Evolutionary conservation across 64 coral and sea anemone genomes (phyloP).

Genomic region (Montipora capricornis): DNA sequence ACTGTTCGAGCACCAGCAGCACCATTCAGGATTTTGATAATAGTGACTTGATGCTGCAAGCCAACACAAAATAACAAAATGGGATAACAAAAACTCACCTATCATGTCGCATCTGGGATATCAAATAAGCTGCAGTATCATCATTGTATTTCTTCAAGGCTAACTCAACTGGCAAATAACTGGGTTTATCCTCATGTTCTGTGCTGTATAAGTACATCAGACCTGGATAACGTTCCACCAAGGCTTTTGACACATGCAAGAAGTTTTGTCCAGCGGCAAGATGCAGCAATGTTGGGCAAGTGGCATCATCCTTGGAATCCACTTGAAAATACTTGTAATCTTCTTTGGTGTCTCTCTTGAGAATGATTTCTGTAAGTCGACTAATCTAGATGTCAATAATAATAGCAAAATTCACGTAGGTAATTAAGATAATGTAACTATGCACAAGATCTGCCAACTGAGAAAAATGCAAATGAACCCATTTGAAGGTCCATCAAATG

Average conservation of each 20-base stretch:
- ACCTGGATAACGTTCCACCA: slow-evolving; percentile 66
- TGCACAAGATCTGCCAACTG: too few relatives aligned
- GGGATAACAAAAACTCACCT: slow-evolving; percentile 10
- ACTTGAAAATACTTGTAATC: slow-evolving; percentile 89
- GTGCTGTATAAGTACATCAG: slow-evolving; percentile 54
- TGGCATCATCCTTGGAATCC: slow-evolving; percentile 52
- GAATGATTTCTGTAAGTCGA: slow-evolving; percentile 76
- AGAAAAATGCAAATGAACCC: too few relatives aligned
- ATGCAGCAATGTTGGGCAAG: slow-evolving; percentile 52
- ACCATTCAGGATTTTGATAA: too few relatives aligned
- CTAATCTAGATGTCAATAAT: slow-evolving; percentile 55
- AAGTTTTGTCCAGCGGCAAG: slow-evolving; percentile 61
- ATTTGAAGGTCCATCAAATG: too few relatives aligned
- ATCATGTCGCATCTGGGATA: slow-evolving; percentile 72
- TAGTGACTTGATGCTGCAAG: too few relatives aligned
- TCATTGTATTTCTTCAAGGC: slow-evolving; percentile 73
- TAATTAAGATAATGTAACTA: too few relatives aligned
- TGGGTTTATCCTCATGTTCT: slow-evolving; percentile 25
- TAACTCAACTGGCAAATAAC: slow-evolving; percentile 70
- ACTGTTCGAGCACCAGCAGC: too few relatives aligned
- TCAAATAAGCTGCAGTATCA: slow-evolving; percentile 55
- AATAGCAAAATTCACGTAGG: background rate
- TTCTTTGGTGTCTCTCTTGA: slow-evolving; percentile 73
- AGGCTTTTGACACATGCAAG: slow-evolving; percentile 60
- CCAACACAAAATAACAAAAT: too few relatives aligned